Percentiles rank a stretch among this genome's conserved stretches.
phyloP scores from a whole-genome alignment of 2,888 invertebrate genomes.

The Papilio gigon region DNA sequence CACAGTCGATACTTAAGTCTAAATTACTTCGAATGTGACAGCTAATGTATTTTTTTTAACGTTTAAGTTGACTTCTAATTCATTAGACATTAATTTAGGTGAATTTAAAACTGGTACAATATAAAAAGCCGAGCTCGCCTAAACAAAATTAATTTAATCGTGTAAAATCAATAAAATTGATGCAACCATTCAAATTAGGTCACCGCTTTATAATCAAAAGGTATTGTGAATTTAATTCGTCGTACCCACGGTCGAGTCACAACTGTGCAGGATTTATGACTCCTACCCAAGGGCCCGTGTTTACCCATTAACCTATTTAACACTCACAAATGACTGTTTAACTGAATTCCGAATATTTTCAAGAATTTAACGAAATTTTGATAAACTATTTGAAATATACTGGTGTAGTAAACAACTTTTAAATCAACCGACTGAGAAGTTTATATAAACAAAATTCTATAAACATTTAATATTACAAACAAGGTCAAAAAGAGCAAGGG shows the following conservation, averaged over 20 bases:
- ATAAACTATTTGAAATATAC: neutral
- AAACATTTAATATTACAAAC: neutral
- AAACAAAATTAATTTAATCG: slow-evolving; percentile 18
- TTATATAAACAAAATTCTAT: neutral
- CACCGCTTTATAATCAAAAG: slow-evolving; percentile 27
- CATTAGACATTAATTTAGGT: neutral
- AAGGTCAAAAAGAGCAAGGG: too few relatives aligned
- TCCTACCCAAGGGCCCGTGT: neutral
- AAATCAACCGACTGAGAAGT: neutral
- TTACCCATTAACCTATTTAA: slow-evolving; percentile 21
- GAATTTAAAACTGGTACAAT: slow-evolving; percentile 11
- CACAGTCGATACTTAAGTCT: too few relatives aligned
- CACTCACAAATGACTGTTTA: slow-evolving; percentile 1
- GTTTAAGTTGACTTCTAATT: too few relatives aligned
- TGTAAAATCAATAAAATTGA: slow-evolving; percentile 30
- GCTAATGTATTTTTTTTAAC: too few relatives aligned
- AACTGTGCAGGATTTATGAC: slow-evolving; percentile 27
- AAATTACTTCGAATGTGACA: too few relatives aligned
- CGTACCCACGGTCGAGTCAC: slow-evolving; percentile 36
- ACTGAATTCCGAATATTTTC: neutral
- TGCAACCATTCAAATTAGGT: slow-evolving; percentile 31
- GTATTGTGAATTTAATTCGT: slow-evolving; percentile 39
- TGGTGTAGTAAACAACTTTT: too few relatives aligned
- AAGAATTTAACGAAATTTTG: neutral
- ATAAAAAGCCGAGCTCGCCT: neutral